Conservation (phyloP, 2,797 vertebrate species). For the Fratercula arctica region DNA sequence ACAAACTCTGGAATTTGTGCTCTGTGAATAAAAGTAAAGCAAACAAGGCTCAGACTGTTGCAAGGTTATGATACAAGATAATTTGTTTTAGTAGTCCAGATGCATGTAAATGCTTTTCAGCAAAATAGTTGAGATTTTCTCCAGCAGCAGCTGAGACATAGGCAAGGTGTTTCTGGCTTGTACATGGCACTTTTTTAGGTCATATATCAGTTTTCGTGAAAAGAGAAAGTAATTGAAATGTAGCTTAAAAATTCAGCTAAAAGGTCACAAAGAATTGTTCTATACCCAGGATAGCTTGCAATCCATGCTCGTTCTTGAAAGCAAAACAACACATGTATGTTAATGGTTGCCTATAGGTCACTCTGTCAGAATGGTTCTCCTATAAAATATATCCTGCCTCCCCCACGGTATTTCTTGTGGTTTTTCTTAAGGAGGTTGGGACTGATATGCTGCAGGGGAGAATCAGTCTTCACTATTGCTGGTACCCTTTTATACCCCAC, state of each 20-base stretch:
- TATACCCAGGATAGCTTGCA: neutral
- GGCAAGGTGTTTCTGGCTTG: neutral
- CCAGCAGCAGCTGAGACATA: neutral
- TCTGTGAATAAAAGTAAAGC: neutral
- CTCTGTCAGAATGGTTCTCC: neutral
- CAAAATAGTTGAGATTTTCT: neutral
- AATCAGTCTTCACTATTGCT: neutral
- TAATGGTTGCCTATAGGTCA: neutral
- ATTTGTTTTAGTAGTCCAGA: neutral
- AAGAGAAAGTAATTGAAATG: neutral
- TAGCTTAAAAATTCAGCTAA: neutral
- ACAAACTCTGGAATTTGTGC: neutral
- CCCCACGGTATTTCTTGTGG: accelerated
- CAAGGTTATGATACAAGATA: neutral
- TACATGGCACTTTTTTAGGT: neutral
- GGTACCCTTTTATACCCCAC: neutral
- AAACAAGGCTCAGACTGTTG: neutral
- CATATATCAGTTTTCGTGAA: neutral
- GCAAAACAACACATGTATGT: neutral
- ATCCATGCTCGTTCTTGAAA: neutral
- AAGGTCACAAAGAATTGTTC: neutral
- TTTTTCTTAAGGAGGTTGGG: neutral
- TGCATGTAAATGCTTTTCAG: neutral
- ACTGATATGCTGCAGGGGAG: neutral
- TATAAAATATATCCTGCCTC: neutral